Base-by-base conservation (phyloP, 2,888 invertebrate species). In the Platerodrilus igneus region DNA sequence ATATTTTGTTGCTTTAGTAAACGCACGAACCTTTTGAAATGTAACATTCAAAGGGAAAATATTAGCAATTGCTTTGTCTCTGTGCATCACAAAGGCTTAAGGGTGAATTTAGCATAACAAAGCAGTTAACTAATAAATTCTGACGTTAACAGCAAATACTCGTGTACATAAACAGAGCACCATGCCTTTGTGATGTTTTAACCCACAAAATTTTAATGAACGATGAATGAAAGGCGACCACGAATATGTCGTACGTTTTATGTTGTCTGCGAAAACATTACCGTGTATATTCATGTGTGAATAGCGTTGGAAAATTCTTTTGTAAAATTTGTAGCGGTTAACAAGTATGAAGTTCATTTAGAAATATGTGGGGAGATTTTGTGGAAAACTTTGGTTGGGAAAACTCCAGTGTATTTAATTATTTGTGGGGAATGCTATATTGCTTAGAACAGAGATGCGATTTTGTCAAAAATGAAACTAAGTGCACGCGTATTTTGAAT, bases 111-210 rank as follows among this genome's bases (percentile, higher is more conserved):
- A 48, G 48, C 36, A 48, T 48, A 51, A 45, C 48, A 48, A 47
- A 50, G 43, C 50, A 47, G 47, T 50, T 45, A 47, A 43, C 45
- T 53, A 51, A 51, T 51, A 47, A 51, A 51, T 53, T 43, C 29
- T 27, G 35, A 43, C 43, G 38, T 43, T 42, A 38, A 39, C 38
- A 37, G 31, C 43, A 43, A 43, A 43, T 39, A 39, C 35, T 37
- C 31, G 38, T 35, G 27, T 35, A 36, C 35, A 43, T 43, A 43
- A 43, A 43, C 38, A 38, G 30, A 38, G 35, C 38, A 36, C 43
- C 43, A 39, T 38, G 35, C 43, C 39, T 43, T 43, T 43, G 43
- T 43, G 43, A 43, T 31, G 38, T 32, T 34, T 43, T 43, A 21
- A 30, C 38, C 43, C 30, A 39, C 43, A 22, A 43, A 43, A 43